A percentile compares a stretch with the other conserved stretches of the same genome.
phyloP scores from a whole-genome alignment of 2,113 vertebrate genomes.

The Ageneiosus marmoratus region DNA sequence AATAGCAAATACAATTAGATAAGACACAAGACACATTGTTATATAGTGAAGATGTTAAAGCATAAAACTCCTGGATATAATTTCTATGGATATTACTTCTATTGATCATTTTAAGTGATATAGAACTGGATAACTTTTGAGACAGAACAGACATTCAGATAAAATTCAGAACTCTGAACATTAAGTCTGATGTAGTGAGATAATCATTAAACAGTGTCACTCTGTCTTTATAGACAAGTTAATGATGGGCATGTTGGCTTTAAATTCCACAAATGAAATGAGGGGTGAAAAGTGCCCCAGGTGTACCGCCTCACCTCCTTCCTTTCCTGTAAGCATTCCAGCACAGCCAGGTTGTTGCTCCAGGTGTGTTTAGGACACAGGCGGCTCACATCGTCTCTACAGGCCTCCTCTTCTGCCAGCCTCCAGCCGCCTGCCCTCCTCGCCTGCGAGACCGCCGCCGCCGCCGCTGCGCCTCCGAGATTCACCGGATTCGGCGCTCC shows the following conservation, averaged over 20 bases:
- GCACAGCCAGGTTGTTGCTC: conserved; percentile 86
- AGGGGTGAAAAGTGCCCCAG: background rate
- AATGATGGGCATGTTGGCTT: background rate
- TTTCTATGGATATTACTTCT: background rate
- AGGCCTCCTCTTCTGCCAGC: conserved; percentile 84
- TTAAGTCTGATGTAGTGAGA: background rate
- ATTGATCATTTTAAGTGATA: background rate
- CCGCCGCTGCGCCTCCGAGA: conserved; percentile 57
- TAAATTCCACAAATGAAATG: background rate
- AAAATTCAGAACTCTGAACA: background rate
- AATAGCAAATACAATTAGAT: too few relatives aligned
- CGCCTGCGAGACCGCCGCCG: conserved; percentile 63
- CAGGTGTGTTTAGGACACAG: conserved; percentile 87
- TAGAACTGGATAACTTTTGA: background rate
- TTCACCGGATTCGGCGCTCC: conserved; percentile 52
- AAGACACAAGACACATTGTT: too few relatives aligned
- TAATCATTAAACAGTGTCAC: background rate
- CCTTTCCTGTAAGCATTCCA: conserved; percentile 85
- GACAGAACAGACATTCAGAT: background rate
- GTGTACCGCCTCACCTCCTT: conserved; percentile 75
- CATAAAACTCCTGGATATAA: too few relatives aligned
- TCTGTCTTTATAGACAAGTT: background rate
- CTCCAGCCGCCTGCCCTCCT: conserved; percentile 75
- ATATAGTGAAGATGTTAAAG: too few relatives aligned
- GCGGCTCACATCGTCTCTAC: conserved; percentile 81